Evolutionary conservation across 2,113 vertebrate genomes (phyloP), one percentile per base, ranked within the genome.

Genomic region (Peucedramus taeniatus): DNA sequence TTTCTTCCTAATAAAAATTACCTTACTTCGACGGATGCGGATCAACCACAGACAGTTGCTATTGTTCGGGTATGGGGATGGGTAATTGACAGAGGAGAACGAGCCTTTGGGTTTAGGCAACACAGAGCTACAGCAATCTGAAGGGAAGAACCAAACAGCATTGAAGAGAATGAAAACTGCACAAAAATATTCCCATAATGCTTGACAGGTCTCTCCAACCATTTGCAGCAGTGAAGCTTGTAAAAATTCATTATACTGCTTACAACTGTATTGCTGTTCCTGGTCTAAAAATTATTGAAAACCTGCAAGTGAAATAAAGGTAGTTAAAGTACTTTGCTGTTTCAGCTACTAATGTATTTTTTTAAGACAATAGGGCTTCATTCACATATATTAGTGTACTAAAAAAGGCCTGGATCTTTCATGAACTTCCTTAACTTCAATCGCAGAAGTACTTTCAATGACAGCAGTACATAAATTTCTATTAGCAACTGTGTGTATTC

Each of bases 11-110:
- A 66, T 60, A 66, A 90, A 90, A 66, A 65, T 95, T 97, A 97
- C 97, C 96, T 97, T 94, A 13, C 57, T 92, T 47, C 19, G 84
- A 63, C 19, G 96, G 69, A 79, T 77, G 49, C 94, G 96, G 59
- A 97, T 96, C 78, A 98, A 15, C 97, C 97, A 97, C 15, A 97
- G 78, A 72, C 97, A 97, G 78, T 88, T 94, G 89, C 90, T 94
- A 1, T 97, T 96, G 68, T 94, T 94, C 0, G 89, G 95, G 45
- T 97, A 97, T 27, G 87, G 71, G 23, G 71, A 94, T 45, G 97
- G 96, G 70, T 97, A 91, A 72, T 94, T 95, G 63, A 76, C 35
- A 51, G 96, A 97, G 35, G 80, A 96, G 89, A 98, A 96, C 0
- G 59, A 96, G 33, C 96, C 97, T 65, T 70, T 93, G 88, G 89